Evolutionary conservation across 2,113 vertebrate genomes (phyloP), one percentile per base, ranked within the genome.

Genomic region (Canis aureus): DNA sequence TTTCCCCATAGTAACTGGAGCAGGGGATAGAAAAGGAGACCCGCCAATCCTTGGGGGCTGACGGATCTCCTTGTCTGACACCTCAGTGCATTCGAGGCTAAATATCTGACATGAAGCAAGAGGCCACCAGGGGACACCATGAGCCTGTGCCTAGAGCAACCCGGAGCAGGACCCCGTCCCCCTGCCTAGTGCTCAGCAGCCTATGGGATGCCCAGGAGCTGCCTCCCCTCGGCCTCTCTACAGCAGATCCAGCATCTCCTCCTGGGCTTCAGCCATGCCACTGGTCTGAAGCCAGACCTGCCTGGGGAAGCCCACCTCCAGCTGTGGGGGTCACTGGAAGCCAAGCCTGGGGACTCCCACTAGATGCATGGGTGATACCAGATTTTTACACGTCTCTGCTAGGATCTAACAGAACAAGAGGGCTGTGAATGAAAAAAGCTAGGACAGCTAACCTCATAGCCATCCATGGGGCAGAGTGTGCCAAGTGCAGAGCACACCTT

Each of bases 131-230:
- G 49, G 19, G n/a, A 51, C 5, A 3, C 85, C 2, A 3, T 25
- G 8, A 93, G 91, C 29, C 4, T 2, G 27, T 4, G 20, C 11
- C 4, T 49, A 74, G 62, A 35, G 19, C 57, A 13, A 3, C 10
- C 1, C 1, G 15, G 4, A 71, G 62, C 53, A 53, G 57, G 15
- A 81, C 23, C 12, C 10, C 6, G 3, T 0, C 2, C 60, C 7
- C n/a, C 4, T 4, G n/a, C 12, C 16, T 49, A 27, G 16, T n/a
- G 6, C 73, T 38, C 43, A 10, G 20, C 11, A 3, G 32, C 67
- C 67, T 60, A 8, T 16, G 13, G 51, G 53, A n/a, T 5, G 2
- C 19, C 64, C 15, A 51, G 66, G 2, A 51, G 35, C 55, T 84
- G 27, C 38, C 35, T 60, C 27, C 20, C 27, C 19, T 51, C 55